Evolutionary conservation across 2,113 vertebrate genomes (phyloP).

Genomic region (Poeciliopsis turrubarensis): DNA sequence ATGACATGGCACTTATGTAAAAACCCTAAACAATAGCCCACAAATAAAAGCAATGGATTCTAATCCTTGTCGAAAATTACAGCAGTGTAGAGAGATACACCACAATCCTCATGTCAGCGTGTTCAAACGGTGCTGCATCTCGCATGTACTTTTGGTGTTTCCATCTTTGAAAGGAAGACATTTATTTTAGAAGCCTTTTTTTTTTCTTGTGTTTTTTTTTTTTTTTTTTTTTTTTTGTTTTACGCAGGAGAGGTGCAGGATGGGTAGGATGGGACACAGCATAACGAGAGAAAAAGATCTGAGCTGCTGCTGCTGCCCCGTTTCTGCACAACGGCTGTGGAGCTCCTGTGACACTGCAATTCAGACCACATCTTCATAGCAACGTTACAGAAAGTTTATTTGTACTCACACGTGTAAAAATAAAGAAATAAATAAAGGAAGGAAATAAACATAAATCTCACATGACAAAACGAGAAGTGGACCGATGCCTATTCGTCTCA

Average conservation of each 20-base stretch:
- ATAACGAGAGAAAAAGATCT: conserved; percentile 7
- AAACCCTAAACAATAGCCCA: conserved; percentile 49
- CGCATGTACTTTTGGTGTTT: conserved; percentile 46
- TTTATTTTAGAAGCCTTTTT: conserved; percentile 29
- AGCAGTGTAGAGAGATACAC: conserved; percentile 30
- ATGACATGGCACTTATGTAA: conserved; percentile 73
- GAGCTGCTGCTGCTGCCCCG: background rate
- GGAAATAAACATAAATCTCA: conserved; percentile 13
- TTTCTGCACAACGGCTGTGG: background rate
- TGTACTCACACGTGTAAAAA: conserved; percentile 14
- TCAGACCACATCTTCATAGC: conserved; percentile 21
- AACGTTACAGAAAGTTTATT: conserved; percentile 16
- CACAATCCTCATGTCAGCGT: conserved; percentile 33
- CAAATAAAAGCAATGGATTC: conserved; percentile 47
- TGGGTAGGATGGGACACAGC: conserved; percentile 11
- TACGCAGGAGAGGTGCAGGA: conserved; percentile 28
- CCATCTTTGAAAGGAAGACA: conserved; percentile 57
- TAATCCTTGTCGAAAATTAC: conserved; percentile 16
- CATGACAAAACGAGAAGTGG: conserved; percentile 37
- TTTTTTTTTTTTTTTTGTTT: background rate
- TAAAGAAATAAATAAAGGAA: too few species aligned
- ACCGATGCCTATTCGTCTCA: conserved; percentile 33
- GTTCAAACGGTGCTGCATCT: conserved; percentile 32
- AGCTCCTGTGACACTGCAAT: conserved; percentile 4
- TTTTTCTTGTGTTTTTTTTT: background rate